These are phyloP conservation scores for Mellilla xanthometata DNA, from an alignment of 2,888 invertebrate genomes.

Conservation along the genomic window DNA sequence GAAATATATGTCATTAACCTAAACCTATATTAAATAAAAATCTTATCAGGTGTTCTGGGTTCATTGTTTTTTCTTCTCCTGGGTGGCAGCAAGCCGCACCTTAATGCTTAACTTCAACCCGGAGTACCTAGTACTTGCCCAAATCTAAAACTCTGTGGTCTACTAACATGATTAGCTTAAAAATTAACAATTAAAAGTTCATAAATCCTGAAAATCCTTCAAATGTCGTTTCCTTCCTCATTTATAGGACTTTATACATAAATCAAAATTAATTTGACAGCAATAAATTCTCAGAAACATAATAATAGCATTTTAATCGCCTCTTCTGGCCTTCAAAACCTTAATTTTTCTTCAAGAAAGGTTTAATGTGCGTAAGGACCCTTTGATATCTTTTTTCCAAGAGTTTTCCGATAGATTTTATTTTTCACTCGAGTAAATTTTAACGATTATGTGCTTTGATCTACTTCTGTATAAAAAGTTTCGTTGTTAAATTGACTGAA, in stretches of 20 bases:
- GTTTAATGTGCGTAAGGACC: conserved; percentile 4
- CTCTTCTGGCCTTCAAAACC: conserved; percentile 4
- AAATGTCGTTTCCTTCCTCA: background rate
- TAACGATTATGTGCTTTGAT: conserved; percentile 24
- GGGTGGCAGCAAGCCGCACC: too few relatives aligned
- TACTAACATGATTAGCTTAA: too few relatives aligned
- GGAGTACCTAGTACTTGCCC: too few relatives aligned
- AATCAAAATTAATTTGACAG: conserved; percentile 17
- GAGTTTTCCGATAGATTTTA: conserved; percentile 24
- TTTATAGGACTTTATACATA: conserved; percentile 5
- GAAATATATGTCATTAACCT: too few relatives aligned
- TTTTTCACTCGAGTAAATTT: conserved; percentile 22
- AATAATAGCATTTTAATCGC: conserved; percentile 13
- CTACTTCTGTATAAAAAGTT: conserved; percentile 9
- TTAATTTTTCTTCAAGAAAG: conserved; percentile 13
- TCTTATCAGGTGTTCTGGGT: too few relatives aligned
- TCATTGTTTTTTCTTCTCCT: too few relatives aligned
- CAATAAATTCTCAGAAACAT: conserved; percentile 14
- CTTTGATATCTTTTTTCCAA: conserved; percentile 25
- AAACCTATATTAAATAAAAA: too few relatives aligned
- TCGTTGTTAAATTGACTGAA: conserved; percentile 13
- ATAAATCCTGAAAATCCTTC: too few relatives aligned
- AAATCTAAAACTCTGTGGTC: too few relatives aligned
- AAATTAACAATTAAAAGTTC: too few relatives aligned
- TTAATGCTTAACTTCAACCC: too few relatives aligned